Conservation (phyloP, 1,140 invertebrate genomes). For the Ostrea denselamellosa region DNA sequence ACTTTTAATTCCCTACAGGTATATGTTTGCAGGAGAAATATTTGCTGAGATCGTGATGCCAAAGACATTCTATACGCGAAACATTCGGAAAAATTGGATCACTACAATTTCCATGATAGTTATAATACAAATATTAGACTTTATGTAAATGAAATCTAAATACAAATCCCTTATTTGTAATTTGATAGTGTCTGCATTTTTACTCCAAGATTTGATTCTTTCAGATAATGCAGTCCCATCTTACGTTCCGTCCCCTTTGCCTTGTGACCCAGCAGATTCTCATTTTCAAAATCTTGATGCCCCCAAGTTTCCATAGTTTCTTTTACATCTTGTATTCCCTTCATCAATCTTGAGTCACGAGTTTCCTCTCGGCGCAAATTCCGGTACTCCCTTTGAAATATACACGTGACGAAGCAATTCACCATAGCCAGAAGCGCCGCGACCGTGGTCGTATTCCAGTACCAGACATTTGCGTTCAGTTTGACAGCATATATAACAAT, state of each 20-base stretch:
- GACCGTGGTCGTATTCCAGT: neutral
- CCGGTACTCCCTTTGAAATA: conserved; percentile 2
- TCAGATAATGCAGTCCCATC: neutral
- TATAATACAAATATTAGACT: no score
- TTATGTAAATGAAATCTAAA: no score
- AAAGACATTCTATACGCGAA: no score
- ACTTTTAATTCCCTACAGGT: no score
- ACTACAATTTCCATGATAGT: no score
- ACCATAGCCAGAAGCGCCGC: neutral
- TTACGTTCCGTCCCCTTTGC: neutral
- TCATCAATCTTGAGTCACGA: neutral
- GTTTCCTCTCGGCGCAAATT: neutral
- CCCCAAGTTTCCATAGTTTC: neutral
- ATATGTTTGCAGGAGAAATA: no score
- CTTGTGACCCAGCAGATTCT: neutral
- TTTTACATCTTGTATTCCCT: neutral
- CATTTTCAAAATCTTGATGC: neutral
- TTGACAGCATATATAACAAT: neutral
- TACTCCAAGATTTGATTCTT: neutral
- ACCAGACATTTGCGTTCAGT: neutral
- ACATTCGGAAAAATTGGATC: no score
- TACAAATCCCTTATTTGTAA: neutral
- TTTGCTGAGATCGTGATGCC: no score
- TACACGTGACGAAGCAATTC: neutral
- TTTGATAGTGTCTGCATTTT: neutral